phyloP scores from a whole-genome alignment of 2,888 invertebrate species.

The Dryomyza anilis region DNA sequence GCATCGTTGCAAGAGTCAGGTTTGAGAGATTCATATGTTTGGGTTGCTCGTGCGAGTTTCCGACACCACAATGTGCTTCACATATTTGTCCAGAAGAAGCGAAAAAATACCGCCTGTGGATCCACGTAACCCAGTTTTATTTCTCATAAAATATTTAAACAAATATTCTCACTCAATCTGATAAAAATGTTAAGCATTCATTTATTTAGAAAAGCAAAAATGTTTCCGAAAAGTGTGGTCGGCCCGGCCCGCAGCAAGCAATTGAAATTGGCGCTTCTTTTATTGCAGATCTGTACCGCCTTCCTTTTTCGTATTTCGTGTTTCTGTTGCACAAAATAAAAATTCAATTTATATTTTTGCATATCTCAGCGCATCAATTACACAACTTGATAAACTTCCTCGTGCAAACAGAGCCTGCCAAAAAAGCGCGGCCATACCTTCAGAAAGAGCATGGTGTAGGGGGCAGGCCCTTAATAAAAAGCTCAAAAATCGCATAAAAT shows the following conservation, averaged over 20 bases:
- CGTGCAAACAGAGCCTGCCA: neutral
- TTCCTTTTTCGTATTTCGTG: neutral
- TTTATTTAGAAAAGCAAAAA: neutral
- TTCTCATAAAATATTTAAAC: no score
- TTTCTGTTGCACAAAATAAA: slow-evolving; percentile 7
- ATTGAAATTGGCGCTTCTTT: slow-evolving; percentile 19
- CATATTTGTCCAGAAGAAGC: no score
- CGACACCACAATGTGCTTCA: no score
- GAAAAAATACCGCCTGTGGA: no score
- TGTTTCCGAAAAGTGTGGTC: neutral
- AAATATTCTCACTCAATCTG: neutral
- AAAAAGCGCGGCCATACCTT: neutral
- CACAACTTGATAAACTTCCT: slow-evolving; percentile 13
- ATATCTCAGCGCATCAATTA: slow-evolving; percentile 11
- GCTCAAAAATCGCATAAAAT: slow-evolving; percentile 1
- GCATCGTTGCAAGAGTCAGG: no score
- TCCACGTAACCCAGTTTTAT: no score
- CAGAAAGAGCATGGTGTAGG: neutral
- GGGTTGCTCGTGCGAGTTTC: no score
- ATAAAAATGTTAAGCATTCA: neutral
- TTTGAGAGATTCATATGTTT: no score
- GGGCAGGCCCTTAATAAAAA: neutral
- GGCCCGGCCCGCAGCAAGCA: slow-evolving; percentile 12
- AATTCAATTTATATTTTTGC: slow-evolving; percentile 27
- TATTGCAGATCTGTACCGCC: slow-evolving; percentile 1